Evolutionary conservation across 2,113 vertebrate genomes (phyloP).

Genomic region (Myxocyprinus asiaticus): DNA sequence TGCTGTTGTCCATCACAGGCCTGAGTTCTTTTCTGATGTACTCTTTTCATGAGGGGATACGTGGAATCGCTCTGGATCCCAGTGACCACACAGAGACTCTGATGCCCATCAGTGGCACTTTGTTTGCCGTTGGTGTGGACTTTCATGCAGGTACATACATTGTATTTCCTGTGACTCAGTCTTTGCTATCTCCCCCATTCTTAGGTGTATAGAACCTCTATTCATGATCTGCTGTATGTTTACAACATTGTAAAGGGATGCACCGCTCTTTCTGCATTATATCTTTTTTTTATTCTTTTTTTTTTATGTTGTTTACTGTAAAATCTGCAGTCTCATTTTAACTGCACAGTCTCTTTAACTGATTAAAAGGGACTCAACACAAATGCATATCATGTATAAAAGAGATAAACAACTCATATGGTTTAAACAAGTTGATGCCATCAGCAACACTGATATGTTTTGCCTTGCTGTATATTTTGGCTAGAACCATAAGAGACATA

Average conservation of each 20-base stretch:
- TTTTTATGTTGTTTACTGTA: conserved; percentile 34
- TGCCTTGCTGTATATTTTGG: conserved; percentile 26
- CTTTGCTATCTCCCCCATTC: too few species aligned
- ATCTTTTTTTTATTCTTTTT: too few species aligned
- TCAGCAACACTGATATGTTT: conserved; percentile 45
- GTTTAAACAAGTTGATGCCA: conserved; percentile 36
- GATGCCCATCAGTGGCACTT: conserved; percentile 93
- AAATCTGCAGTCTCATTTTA: conserved; percentile 39
- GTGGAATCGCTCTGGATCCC: conserved; percentile 91
- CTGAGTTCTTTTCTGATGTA: conserved; percentile 97
- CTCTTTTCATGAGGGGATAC: conserved; percentile 93
- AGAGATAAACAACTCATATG: conserved; percentile 39
- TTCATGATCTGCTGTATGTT: conserved; percentile 3
- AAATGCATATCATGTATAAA: conserved; percentile 22
- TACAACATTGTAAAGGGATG: conserved; percentile 30
- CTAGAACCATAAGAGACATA: conserved; percentile 52
- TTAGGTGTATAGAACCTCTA: not conserved
- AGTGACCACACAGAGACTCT: conserved; percentile 91
- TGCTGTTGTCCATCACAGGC: conserved; percentile 70
- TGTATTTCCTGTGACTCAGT: not conserved
- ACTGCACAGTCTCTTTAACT: conserved; percentile 8
- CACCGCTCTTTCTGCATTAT: conserved; percentile 8
- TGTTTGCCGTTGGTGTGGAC: conserved; percentile 96
- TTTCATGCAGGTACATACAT: conserved; percentile 89
- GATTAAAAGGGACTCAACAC: conserved; percentile 13